A percentile compares a stretch with the other conserved stretches of the same genome.
These are phyloP conservation scores for Phylloscopus whistleri DNA, from an alignment of 2,113 vertebrate species.

Conservation along the genomic window DNA sequence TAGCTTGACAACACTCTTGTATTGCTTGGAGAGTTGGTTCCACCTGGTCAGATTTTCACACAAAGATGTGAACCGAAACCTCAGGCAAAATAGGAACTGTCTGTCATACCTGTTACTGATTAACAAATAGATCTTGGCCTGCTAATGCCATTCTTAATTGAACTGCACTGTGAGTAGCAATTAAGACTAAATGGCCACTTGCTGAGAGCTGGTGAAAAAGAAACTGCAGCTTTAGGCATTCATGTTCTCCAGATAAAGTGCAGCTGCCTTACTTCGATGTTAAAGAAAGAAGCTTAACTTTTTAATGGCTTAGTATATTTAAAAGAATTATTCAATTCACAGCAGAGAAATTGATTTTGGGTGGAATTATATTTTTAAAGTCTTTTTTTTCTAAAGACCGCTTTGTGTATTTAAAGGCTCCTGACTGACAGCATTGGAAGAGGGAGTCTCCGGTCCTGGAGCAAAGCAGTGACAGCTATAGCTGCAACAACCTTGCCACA, in stretches of 20 bases:
- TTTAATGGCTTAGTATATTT: not conserved
- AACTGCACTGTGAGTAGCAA: conserved; percentile 67
- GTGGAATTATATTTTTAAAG: not conserved
- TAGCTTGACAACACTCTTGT: conserved; percentile 23
- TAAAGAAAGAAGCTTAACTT: conserved; percentile 41
- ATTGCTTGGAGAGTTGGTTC: conserved; percentile 15
- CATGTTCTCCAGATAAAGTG: conserved; percentile 46
- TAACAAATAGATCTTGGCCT: conserved; percentile 70
- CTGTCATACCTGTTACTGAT: conserved; percentile 69
- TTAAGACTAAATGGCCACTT: conserved; percentile 75
- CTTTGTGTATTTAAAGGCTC: not conserved
- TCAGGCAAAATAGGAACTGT: conserved; percentile 51
- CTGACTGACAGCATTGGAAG: not conserved
- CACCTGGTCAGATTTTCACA: conserved; percentile 54
- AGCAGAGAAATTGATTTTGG: conserved; percentile 2
- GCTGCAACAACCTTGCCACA: not conserved
- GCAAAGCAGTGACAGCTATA: not conserved
- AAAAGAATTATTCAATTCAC: not conserved
- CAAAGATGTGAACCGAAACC: conserved; percentile 46
- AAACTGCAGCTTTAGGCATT: conserved; percentile 57
- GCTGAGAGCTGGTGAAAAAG: conserved; percentile 70
- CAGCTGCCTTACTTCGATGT: conserved; percentile 29
- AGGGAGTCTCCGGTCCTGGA: not conserved
- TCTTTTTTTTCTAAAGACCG: not conserved
- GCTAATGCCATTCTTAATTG: conserved; percentile 70